Base-by-base conservation (phyloP, 2,797 vertebrate genomes). In the Trachurus trachurus region DNA sequence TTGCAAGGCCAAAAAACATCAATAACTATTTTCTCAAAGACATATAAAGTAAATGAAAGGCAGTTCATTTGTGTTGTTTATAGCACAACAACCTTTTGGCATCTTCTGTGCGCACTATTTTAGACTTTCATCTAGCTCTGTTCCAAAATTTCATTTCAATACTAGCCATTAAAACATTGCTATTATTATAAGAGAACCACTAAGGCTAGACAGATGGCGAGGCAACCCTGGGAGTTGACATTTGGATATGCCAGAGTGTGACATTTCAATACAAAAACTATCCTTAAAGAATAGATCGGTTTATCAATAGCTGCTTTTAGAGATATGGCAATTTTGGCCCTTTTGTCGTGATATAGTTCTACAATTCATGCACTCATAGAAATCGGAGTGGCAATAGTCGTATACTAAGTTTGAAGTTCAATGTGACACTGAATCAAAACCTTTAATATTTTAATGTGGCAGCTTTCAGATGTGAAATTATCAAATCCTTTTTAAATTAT, bases 201-300 rank as follows among this genome's bases (percentile, higher is more conserved):
- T 91, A 89, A 90, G 67, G 88, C 84, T 88, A 77, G 77, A 77
- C 86, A 84, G 87, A 88, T 88, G 89, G 82, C 59, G 80, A 78
- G 84, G 85, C 87, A 89, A 94, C 91, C 92, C 90, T 91, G 90
- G 91, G 93, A 94, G 89, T 78, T 95, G 94, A 93, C 93, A 95
- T 95, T 95, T 96, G 92, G 85, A 92, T 92, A 94, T 95, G 94
- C 93, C 89, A 93, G 80, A 88, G 91, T 87, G 87, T 92, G 92
- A 92, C 93, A 94, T 93, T 94, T 94, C 67, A 83, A 88, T 90
- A 92, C 86, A 93, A 92, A 90, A 89, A 80, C 79, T 83, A 84
- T 86, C 80, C 82, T 92, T 93, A 88, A 92, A 93, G 89, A 90
- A 91, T 88, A 85, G 88, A 88, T 93, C 80, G 12, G 63, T 84